Base-by-base conservation (phyloP, 2,797 vertebrate species). In the Danio aesculapii region DNA sequence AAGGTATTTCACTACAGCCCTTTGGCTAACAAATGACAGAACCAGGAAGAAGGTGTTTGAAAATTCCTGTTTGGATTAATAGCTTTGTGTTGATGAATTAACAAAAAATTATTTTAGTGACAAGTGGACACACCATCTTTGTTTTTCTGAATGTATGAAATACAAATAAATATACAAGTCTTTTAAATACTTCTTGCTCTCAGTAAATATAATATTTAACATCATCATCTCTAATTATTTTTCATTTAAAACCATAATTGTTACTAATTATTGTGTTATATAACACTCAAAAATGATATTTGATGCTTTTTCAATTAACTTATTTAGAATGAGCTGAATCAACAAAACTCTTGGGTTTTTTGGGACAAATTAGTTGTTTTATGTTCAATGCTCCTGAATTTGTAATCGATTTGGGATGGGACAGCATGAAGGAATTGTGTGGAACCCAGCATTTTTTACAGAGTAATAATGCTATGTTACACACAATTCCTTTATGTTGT, bases 1-100 rank as follows among this genome's bases (percentile, higher is more conserved):
- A 62, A 63, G 10, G 72, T 62, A 13, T 75, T 74, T 62, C 19
- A 41, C 6, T 62, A 49, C 44, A 62, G 12, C 70, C 12, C 41
- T 19, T 8, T n/a, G n/a, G 12, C 49, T 53, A 64, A 57, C 39
- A 43, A n/a, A 72, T 8, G 8, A 43, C 6, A 46, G 52, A 58
- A 46, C 41, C 16, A 8, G 52, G n/a, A 10, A 69, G 49, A 52
- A 16, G 6, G 21, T 10, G 14, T 12, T 59, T 70, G 52, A n/a
- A 41, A 4, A 16, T 69, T 39, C 19, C 8, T 16, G 8, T 53
- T 53, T 11, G 16, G 30, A 43, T n/a, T 9, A 70, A n/a, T 6
- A 53, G 53, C 68, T 53, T 70, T 70, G 7, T 39, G 9, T 39
- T 70, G 8, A 41, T 11, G 10, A 5, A 6, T 17, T 10, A 12